Percentiles rank a stretch among this genome's conserved stretches.
These are phyloP conservation scores for Pachypanchax playfairii DNA, from an alignment of 2,113 vertebrate genomes.

Conservation along the genomic window DNA sequence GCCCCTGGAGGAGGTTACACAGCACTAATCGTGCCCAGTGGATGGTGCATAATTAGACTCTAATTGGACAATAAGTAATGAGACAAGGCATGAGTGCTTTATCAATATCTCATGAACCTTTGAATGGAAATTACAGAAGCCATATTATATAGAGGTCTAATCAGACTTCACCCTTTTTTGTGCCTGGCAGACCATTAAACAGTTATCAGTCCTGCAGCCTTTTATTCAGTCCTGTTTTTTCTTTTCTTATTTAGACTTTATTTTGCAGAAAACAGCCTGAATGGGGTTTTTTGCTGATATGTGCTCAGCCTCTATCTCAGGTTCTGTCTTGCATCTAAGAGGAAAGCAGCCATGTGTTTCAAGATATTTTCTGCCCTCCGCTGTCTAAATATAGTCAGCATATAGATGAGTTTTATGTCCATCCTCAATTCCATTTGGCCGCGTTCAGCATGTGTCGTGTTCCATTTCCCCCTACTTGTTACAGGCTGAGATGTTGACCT, in stretches of 20 bases:
- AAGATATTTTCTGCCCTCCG: conserved; percentile 17
- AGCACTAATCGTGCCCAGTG: conserved; percentile 70
- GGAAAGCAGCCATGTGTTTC: conserved; percentile 36
- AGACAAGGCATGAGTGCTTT: conserved; percentile 73
- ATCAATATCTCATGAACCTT: conserved; percentile 79
- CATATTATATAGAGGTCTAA: conserved; percentile 73
- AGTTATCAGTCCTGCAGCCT: conserved; percentile 62
- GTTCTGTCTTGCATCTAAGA: conserved; percentile 10
- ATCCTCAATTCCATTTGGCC: conserved; percentile 41
- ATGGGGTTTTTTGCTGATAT: conserved; percentile 8
- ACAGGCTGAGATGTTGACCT: conserved; percentile 68
- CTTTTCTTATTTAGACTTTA: conserved; percentile 1
- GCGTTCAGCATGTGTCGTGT: conserved; percentile 53
- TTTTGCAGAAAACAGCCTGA: conserved; percentile 21
- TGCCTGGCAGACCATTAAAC: conserved; percentile 55
- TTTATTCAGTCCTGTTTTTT: conserved; percentile 50
- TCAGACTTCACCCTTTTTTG: conserved; percentile 76
- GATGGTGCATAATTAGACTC: conserved; percentile 79
- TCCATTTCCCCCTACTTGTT: conserved; percentile 68
- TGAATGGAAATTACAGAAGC: conserved; percentile 73
- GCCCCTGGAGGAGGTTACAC: conserved; percentile 72
- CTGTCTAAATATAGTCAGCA: conserved; percentile 40
- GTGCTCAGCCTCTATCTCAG: conserved; percentile 7
- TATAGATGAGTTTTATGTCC: conserved; percentile 65
- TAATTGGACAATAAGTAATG: conserved; percentile 82